Base-by-base conservation (phyloP, 2,113 vertebrate genomes). In the Porphyrio hochstetteri region DNA sequence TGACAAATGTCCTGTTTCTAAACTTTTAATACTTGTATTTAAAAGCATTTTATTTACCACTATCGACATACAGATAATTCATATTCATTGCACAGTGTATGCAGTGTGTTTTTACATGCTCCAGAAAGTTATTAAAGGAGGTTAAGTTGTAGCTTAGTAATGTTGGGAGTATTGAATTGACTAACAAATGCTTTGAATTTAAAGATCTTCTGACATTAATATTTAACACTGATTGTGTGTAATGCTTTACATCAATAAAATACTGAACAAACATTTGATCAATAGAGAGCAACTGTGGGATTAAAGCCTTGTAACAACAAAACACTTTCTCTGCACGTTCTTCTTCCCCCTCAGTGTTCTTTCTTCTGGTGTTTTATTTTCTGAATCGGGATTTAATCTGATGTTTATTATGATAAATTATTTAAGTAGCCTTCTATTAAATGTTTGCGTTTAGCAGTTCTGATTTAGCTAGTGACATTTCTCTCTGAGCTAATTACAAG, bases 131-230 rank as follows among this genome's bases (percentile, higher is more conserved):
- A 59, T 42, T 81, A 56, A 50, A 63, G 56, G 57, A 95, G 38
- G 65, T 89, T 90, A 82, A 72, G 61, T 68, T 83, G 76, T 83
- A 86, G 60, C 65, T 61, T 57, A 52, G 57, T 89, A 76, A 69
- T 70, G 50, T 9, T 36, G 25, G 53, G 44, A 85, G 59, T 82
- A 57, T 82, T 85, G 87, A 91, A 87, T 60, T 88, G 84, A 31
- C 44, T 65, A 59, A 46, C 65, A 90, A 74, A 64, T 85, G 74
- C n/a, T 61, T 65, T 72, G 91, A 86, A 65, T 95, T 85, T 29
- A 24, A 64, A 87, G 65, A 61, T 84, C 52, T 79, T 40, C 42
- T 93, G 74, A 23, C 67, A 92, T 89, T 60, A 95, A 95, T 96
- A 87, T 92, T 94, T 94, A 92, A 84, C 40, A 72, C 40, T 90